Evolutionary conservation across 2,888 invertebrate species (phyloP).

Genomic region (Griposia aprilina): DNA sequence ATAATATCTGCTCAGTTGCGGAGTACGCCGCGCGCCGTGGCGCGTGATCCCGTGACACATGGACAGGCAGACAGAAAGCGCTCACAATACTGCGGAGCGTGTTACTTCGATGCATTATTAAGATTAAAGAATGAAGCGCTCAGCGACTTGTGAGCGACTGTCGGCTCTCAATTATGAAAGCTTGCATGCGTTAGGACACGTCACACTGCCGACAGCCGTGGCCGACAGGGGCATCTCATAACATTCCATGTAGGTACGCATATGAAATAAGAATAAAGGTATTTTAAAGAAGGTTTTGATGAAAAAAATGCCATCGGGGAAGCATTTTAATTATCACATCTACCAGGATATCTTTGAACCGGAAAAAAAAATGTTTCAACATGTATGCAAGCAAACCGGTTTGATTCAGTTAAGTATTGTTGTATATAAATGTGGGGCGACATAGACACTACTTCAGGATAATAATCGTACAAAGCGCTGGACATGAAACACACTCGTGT

Average conservation of each 20-base stretch:
- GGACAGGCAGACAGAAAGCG: neutral
- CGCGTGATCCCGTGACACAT: neutral
- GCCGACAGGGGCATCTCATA: slow-evolving; percentile 4
- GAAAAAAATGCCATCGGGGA: neutral
- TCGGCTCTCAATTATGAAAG: slow-evolving; percentile 48
- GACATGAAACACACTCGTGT: neutral
- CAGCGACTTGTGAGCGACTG: slow-evolving; percentile 31
- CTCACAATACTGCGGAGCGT: neutral
- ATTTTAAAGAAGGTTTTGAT: neutral
- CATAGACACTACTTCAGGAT: neutral
- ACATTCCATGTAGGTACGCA: neutral
- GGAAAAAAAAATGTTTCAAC: neutral
- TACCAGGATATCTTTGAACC: no score
- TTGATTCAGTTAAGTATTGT: neutral
- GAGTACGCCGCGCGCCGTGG: neutral
- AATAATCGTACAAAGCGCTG: neutral
- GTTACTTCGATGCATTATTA: slow-evolving; percentile 58
- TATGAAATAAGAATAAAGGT: neutral
- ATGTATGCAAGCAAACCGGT: neutral
- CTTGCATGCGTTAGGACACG: slow-evolving; percentile 9
- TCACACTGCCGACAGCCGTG: slow-evolving; percentile 15
- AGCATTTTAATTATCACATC: neutral
- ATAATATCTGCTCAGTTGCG: neutral
- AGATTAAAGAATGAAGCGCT: slow-evolving; percentile 62
- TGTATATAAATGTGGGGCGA: neutral